Evolutionary conservation across 2,888 invertebrate species (phyloP).

Genomic region (Trissolcus brochymenae): DNA sequence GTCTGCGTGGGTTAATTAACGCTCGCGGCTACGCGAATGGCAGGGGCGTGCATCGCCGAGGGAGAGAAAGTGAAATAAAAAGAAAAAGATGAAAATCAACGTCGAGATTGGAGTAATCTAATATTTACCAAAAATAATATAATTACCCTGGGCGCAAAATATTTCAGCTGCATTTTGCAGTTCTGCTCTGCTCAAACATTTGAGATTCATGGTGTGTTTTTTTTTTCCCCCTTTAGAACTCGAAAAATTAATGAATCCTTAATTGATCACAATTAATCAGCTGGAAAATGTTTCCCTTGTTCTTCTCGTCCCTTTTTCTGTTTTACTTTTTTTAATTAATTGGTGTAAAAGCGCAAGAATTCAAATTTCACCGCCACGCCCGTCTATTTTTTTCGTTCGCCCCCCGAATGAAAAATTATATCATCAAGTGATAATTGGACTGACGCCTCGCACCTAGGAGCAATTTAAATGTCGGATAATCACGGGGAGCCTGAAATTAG

Average conservation of each 20-base stretch:
- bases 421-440: no score
- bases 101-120: conserved; percentile 50
- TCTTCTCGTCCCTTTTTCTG: no score
- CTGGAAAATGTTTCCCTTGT: not conserved
- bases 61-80: conserved; percentile 10
- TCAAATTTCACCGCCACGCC: no score
- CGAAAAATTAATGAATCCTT: no score
- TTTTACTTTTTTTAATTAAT: no score
- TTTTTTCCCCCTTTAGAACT: not conserved
- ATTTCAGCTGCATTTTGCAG: not conserved
- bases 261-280: conserved; percentile 1
- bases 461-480: no score
- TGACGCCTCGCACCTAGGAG: no score
- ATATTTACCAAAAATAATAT: conserved; percentile 41
- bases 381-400: no score
- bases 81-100: conserved; percentile 23
- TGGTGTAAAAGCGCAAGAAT: no score
- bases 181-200: not conserved
- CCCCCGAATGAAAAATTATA: no score
- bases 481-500: no score
- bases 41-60: not conserved
- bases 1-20: conserved; percentile 63
- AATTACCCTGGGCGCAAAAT: not conserved
- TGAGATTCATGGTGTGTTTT: not conserved
- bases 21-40: conserved; percentile 49